Evolutionary conservation across 2,113 vertebrate species (phyloP).

Genomic region (Ariopsis seemanni): DNA sequence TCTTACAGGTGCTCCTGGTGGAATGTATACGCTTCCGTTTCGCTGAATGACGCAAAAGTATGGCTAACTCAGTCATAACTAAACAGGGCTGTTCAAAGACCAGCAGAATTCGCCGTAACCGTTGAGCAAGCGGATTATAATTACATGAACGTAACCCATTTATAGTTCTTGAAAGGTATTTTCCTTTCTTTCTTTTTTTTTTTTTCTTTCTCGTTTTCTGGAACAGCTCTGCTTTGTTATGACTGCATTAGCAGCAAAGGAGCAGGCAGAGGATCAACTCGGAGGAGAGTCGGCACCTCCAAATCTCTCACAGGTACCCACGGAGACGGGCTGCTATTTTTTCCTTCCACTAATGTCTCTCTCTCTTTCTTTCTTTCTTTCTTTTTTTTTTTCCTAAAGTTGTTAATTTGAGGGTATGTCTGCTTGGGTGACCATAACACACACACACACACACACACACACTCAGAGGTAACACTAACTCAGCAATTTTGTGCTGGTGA

Average conservation of each 20-base stretch:
- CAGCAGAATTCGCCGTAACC: constrained; percentile 13
- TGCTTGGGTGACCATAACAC: not conserved
- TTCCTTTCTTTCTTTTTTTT: constrained; percentile 46
- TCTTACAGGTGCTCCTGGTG: constrained; percentile 15
- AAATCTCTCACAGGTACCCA: constrained; percentile 76
- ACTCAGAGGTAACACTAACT: not conserved
- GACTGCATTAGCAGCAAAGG: constrained; percentile 79
- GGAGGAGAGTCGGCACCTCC: constrained; percentile 70
- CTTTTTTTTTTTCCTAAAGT: not conserved
- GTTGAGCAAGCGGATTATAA: not conserved
- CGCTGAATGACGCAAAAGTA: constrained; percentile 50
- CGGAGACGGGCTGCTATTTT: constrained; percentile 54
- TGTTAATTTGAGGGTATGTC: not conserved
- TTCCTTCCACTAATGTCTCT: constrained; percentile 24
- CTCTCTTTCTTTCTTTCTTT: not conserved
- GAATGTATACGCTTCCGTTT: constrained; percentile 15
- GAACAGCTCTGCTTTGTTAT: constrained; percentile 82
- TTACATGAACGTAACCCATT: not conserved
- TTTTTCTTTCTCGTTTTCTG: constrained; percentile 60
- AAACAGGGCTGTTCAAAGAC: constrained; percentile 72
- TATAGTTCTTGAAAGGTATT: constrained; percentile 53
- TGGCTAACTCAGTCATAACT: constrained; percentile 67
- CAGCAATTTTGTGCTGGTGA: not conserved
- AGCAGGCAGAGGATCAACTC: constrained; percentile 69
- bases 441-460: too few species aligned